Evolutionary conservation across 2,113 vertebrate species (phyloP).

Genomic region (Panurus biarmicus): DNA sequence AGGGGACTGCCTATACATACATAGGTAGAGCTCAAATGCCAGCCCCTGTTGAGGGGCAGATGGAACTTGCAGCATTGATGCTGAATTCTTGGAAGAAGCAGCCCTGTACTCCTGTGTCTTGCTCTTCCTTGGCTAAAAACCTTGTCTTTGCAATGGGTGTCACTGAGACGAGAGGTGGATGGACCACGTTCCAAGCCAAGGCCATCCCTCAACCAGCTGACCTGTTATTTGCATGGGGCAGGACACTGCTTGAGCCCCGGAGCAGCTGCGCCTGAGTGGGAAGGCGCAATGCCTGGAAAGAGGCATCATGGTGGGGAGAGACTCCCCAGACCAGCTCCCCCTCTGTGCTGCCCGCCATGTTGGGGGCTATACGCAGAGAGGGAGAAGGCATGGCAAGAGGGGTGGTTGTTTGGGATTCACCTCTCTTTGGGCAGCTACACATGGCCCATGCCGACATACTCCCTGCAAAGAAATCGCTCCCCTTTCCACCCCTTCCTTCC

Average conservation of each 20-base stretch:
- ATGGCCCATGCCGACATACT: neutral
- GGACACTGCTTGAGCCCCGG: neutral
- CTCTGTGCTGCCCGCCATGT: neutral
- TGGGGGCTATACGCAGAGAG: rapidly evolving
- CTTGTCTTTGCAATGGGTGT: neutral
- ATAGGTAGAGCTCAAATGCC: no score
- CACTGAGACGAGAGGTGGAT: neutral
- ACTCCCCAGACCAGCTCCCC: neutral
- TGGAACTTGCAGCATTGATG: neutral
- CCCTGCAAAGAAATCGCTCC: rapidly evolving
- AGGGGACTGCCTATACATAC: neutral
- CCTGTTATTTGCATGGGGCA: rapidly evolving
- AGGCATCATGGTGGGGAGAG: neutral
- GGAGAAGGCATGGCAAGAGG: neutral
- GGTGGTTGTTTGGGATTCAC: rapidly evolving
- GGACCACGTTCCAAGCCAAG: neutral
- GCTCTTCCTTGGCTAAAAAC: neutral
- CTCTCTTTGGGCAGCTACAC: neutral
- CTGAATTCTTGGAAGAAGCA: neutral
- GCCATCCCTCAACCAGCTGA: neutral
- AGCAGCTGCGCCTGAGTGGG: neutral
- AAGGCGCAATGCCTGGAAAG: neutral
- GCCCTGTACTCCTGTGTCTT: neutral
- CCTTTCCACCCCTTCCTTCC: neutral
- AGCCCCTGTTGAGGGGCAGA: rapidly evolving